Percentiles rank a stretch among this genome's conserved stretches.
Evolutionary conservation across 2,888 invertebrate species (phyloP).

Genomic region (Prosapia bicincta): DNA sequence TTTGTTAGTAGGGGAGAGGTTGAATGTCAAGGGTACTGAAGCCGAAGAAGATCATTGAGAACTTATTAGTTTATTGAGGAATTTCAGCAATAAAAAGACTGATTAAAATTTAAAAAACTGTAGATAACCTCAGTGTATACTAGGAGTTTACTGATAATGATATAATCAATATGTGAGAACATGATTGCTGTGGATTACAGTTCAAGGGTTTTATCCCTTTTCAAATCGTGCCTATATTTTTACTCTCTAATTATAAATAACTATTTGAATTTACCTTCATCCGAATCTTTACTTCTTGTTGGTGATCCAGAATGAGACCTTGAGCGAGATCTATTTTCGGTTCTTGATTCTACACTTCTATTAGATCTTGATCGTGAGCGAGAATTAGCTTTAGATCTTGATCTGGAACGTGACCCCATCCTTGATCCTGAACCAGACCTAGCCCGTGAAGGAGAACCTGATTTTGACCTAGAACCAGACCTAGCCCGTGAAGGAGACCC

Average conservation of each 20-base stretch:
- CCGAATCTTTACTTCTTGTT: constrained; percentile 31
- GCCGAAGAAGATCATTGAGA: too few species aligned
- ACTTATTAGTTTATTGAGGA: too few species aligned
- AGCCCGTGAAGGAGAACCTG: constrained; percentile 35
- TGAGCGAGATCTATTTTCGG: constrained; percentile 31
- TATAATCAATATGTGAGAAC: constrained; percentile 37
- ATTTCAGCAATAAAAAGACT: too few species aligned
- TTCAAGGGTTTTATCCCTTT: constrained; percentile 24
- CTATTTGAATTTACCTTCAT: constrained; percentile 30
- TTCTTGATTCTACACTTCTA: constrained; percentile 38
- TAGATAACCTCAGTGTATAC: too few species aligned
- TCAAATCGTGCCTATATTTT: too few species aligned
- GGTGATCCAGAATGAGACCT: constrained; percentile 42
- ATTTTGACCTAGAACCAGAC: constrained; percentile 37
- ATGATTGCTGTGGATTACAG: constrained; percentile 36
- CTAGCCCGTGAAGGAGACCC: constrained; percentile 40
- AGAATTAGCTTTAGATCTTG: constrained; percentile 33
- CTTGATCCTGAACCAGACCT: constrained; percentile 34
- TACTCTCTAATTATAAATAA: not conserved
- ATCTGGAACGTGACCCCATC: too few species aligned
- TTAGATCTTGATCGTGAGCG: constrained; percentile 34
- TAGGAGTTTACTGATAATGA: too few species aligned
- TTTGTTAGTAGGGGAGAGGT: too few species aligned
- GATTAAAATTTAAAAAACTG: too few species aligned
- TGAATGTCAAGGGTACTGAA: too few species aligned